Base-by-base conservation (phyloP, 53 echinoderm and acorn worm species). In the Echinarachnius parma region DNA sequence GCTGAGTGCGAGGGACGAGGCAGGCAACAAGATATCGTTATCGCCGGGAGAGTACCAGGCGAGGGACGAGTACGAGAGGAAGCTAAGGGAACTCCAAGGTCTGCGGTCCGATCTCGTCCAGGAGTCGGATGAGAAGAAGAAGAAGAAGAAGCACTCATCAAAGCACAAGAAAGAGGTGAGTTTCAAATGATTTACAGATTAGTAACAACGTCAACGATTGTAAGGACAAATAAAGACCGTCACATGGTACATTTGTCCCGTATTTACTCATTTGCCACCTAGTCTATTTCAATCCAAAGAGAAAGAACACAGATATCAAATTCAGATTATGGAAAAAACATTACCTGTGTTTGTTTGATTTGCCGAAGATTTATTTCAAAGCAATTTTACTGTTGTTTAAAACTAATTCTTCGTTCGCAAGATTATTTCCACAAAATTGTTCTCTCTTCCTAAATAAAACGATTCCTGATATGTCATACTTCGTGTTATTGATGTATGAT, bases 61-160 rank as follows among this genome's bases (percentile, higher is more conserved):
- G 59, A 64, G 87, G 34, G 86, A 86, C 13, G 90, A 89, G 49
- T 89, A 85, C 59, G 94, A 95, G 28, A 81, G 49, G 77, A 87
- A 87, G 37, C 46, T 78, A 11, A 33, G 53, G 81, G 28, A 72
- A 35, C 11, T 62, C 53, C 10, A 72, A 60, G 42, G 71, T 5
- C 71, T 90, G 65, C 76, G 81, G 82, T 75, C 75, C 30, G 81
- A 74, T 30, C 34, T 86, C 13, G 57, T 45, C 16, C 36, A 20
- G 2, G 18, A 4, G 10, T 31, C 46, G 5, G 82, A 82, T 7
- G 76, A 77, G 35, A 77, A 75, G 34, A 82, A 83, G 67, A 86
- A 77, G 61, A 83, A 80, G 34, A 68, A 83, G 21, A 79, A 75
- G 27, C 61, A 83, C 9, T 85, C 85, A 24, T 81, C 69, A 64